These are phyloP conservation scores for Corbicula japonica DNA, from an alignment of 2,888 invertebrate genomes.

Conservation along the genomic window DNA sequence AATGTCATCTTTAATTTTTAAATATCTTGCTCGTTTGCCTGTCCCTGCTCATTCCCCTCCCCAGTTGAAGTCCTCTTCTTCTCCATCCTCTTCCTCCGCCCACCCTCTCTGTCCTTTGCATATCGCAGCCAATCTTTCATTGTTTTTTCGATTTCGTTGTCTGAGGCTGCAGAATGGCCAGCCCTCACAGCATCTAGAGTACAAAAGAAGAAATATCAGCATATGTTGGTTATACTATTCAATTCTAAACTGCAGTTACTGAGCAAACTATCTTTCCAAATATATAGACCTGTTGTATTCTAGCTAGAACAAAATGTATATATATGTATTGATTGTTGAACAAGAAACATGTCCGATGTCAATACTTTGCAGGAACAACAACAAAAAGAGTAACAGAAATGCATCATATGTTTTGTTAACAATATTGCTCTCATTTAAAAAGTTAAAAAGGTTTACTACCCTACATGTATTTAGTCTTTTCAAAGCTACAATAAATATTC, in stretches of 20 bases:
- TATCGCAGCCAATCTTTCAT: conserved; percentile 19
- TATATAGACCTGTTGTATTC: background rate
- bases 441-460: no score
- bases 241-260: background rate
- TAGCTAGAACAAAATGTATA: conserved; percentile 1
- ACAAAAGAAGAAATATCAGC: background rate
- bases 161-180: conserved; percentile 2
- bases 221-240: background rate
- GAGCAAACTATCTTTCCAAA: background rate
- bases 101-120: conserved; percentile 14
- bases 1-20: background rate
- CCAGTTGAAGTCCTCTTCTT: no score
- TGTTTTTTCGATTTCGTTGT: background rate
- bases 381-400: no score
- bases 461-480: no score
- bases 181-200: conserved; percentile 12
- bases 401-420: no score
- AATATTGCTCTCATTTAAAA: no score
- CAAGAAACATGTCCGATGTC: conserved; percentile 2
- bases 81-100: conserved; percentile 14
- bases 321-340: conserved; percentile 12
- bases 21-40: conserved; percentile 8
- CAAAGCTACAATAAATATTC: no score
- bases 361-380: no score
- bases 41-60: background rate